These are phyloP conservation scores for Tachysurus fulvidraco DNA, from an alignment of 2,113 vertebrate genomes.

Conservation along the genomic window DNA sequence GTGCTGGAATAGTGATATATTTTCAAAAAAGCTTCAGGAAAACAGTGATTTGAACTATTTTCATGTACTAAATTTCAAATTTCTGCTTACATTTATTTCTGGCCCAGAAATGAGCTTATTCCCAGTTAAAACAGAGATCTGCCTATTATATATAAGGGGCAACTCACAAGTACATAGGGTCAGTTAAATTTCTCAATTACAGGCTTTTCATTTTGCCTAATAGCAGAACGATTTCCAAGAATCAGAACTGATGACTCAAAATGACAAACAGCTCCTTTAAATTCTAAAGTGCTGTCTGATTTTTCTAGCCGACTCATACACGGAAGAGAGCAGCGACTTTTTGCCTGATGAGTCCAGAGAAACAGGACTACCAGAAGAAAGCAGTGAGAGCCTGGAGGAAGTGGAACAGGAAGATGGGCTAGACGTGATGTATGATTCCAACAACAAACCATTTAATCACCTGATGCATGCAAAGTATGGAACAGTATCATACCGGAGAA, in stretches of 20 bases:
- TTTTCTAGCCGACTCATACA: background rate
- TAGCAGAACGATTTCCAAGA: too few species aligned
- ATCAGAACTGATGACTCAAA: background rate
- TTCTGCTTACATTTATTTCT: background rate
- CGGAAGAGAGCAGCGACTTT: background rate
- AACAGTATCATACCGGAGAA: conserved; percentile 91
- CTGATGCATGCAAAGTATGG: conserved; percentile 83
- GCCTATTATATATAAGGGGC: background rate
- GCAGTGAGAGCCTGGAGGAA: conserved; percentile 34
- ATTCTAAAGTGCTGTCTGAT: background rate
- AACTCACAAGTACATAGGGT: background rate
- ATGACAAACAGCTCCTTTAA: background rate
- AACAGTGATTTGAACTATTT: background rate
- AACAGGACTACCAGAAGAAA: background rate
- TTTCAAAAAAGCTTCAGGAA: background rate
- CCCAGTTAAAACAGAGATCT: background rate
- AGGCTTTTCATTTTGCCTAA: background rate
- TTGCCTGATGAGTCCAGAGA: background rate
- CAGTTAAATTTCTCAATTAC: background rate
- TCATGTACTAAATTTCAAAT: background rate
- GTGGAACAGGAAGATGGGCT: conserved; percentile 42
- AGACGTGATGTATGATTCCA: conserved; percentile 37
- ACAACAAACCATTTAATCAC: conserved; percentile 75
- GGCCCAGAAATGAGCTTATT: background rate
- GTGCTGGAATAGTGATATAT: background rate